Conservation (phyloP, 2,888 invertebrate genomes). For the Isoperla grammatica region DNA sequence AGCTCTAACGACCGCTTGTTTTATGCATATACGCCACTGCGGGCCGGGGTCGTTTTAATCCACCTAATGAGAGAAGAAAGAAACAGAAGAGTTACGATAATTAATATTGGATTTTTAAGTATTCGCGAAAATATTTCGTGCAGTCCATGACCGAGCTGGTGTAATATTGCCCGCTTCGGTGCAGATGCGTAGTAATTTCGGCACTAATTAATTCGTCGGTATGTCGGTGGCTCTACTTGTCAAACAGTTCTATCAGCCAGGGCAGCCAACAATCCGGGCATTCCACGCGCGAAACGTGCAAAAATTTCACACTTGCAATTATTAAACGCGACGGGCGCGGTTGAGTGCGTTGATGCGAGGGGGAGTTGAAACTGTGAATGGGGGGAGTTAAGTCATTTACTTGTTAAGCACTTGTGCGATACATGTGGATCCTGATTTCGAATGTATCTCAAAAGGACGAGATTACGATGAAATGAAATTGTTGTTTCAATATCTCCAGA, state of each 20-base stretch:
- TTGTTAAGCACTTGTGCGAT: too few species aligned
- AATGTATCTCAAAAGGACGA: too few species aligned
- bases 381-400: too few species aligned
- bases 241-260: slow-evolving; percentile 7
- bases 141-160: background rate
- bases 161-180: background rate
- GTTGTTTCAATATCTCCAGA: too few species aligned
- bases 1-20: slow-evolving; percentile 14
- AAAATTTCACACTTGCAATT: slow-evolving; percentile 2
- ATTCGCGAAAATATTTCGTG: background rate
- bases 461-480: background rate
- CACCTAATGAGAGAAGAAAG: slow-evolving; percentile 3
- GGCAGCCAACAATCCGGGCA: slow-evolving; percentile 1
- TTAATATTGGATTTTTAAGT: slow-evolving; percentile 16
- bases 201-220: background rate
- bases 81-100: slow-evolving; percentile 12
- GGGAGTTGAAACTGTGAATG: background rate
- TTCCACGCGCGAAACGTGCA: slow-evolving; percentile 4
- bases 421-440: too few species aligned
- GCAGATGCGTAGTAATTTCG: slow-evolving; percentile 2
- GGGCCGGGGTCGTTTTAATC: background rate
- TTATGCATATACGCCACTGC: background rate
- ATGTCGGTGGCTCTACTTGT: background rate
- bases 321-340: too few species aligned
- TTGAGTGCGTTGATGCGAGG: background rate